Evolutionary conservation across 2,888 invertebrate genomes (phyloP).

Genomic region (Platycheirus rosarum): DNA sequence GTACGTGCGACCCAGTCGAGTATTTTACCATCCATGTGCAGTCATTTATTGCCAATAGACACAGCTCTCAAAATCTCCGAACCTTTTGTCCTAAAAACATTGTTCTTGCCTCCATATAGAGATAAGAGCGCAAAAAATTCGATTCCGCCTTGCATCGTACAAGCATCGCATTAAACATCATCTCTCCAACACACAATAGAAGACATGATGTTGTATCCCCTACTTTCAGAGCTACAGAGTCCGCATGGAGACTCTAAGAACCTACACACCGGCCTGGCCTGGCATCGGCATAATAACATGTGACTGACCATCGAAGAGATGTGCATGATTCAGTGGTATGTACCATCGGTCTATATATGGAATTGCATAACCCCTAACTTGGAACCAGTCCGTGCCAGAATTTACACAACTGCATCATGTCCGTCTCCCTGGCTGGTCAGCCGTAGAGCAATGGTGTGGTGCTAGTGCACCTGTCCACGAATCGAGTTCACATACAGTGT

Average conservation of each 20-base stretch:
- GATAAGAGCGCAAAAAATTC: slow-evolving; percentile 52
- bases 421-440: slow-evolving; percentile 5
- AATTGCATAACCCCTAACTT: slow-evolving; percentile 65
- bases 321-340: slow-evolving; percentile 52
- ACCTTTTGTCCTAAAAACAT: slow-evolving; percentile 50
- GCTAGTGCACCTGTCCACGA: slow-evolving; percentile 46
- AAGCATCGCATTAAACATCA: slow-evolving; percentile 21
- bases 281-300: not conserved
- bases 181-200: slow-evolving; percentile 41
- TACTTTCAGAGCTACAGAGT: slow-evolving; percentile 8
- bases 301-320: slow-evolving; percentile 37
- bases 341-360: slow-evolving; percentile 53
- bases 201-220: slow-evolving; percentile 15
- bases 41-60: slow-evolving; percentile 1
- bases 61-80: slow-evolving; percentile 4
- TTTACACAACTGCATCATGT: slow-evolving; percentile 50
- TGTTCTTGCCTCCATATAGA: slow-evolving; percentile 50
- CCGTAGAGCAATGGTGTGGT: not conserved
- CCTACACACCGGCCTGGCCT: slow-evolving; percentile 13
- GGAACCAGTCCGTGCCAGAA: slow-evolving; percentile 46
- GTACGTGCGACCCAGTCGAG: too few relatives aligned
- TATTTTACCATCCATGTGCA: not conserved
- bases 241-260: slow-evolving; percentile 22
- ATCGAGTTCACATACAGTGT: slow-evolving; percentile 40
- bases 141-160: slow-evolving; percentile 50